Evolutionary conservation across 2,888 invertebrate species (phyloP), one percentile per base, ranked within the genome.

Genomic region (Stenichneumon culpator): DNA sequence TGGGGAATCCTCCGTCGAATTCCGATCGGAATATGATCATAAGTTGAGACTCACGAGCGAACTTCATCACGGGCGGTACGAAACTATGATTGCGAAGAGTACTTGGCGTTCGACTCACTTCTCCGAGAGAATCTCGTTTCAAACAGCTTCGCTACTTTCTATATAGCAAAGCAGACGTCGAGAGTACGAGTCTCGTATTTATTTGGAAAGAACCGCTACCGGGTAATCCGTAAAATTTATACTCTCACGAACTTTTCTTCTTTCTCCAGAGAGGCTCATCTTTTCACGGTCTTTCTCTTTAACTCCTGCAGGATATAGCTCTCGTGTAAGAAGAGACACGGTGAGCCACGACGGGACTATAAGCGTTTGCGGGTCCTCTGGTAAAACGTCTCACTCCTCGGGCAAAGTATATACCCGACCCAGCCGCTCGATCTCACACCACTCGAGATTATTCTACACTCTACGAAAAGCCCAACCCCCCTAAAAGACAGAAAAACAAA

Each of bases 181-280:
- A 74, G 82, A 79, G 72, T 83, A 82, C 74, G 82, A 78, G 78
- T 82, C 82, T 77, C 84, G 87, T 89, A 86, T 89, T 88, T 89
- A 89, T 89, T 89, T 86, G 87, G 86, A 87, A 85, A 85, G 82
- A 75, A 32, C 16, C 67, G 80, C 84, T 85, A 83, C 87, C 79
- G 75, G 84, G 83, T 84, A 88, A 86, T 86, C 83, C 84, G 72
- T 79, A 86, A 87, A 89, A 89, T 89, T 89, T 89, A 89, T 89
- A 88, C 84, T 83, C 86, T 73, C 77, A 82, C 82, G 82, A 86
- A 89, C 47, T 86, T 86, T 77, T 82, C 63, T 74, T 25, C 79
- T 28, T 28, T 28, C 32, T 25, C 63, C 16, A 32, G 78, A 79
- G 78, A 77, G 84, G 86, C 83, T 84, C 77, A 81, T 85, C 86